Evolutionary conservation across 1,140 invertebrate genomes (phyloP), one percentile per base, ranked within the genome.

Genomic region (Tenebrio molitor): DNA sequence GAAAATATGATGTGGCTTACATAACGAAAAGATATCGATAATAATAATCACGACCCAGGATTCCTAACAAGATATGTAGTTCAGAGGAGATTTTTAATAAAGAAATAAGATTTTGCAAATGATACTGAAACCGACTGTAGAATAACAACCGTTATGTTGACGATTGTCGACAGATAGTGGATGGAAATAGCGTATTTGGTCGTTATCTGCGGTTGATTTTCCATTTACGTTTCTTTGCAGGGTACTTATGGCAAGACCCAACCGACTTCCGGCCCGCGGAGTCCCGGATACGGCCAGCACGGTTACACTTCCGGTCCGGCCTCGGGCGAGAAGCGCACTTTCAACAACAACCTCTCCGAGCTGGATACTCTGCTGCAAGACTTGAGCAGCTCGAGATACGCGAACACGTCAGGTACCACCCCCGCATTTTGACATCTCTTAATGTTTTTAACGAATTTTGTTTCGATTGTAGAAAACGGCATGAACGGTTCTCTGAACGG

Each of bases 311-410:
- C 67, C 29, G 72, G 68, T 16, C 29, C 74, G 17, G 36, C 67
- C 34, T 16, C 73, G 3, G 42, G 15, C 50, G 75, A 80, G 62
- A 81, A 79, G 71, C 74, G 72, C 16, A 71, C 75, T 6, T 86
- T 91, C 17, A 91, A 90, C 78, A 92, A 91, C 39, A 97, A 97
- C 84, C 86, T 97, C 16, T 95, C 94, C 0, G 96, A 98, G 85
- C 83, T 98, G 78, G 96, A 98, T 83, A 94, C 91, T 17, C 86
- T 98, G 44, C 86, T 98, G 65, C 91, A 97, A 81, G 96, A 97
- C 84, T 86, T 98, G 72, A 97, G 95, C 85, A 80, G 77, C 62
- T 73, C 75, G 5, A 72, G 76, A 75, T 82, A 82, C 68, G 79
- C 76, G 1, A 83, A 81, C 53, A 77, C 76, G 23, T 69, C 77